Conservation (phyloP, 2,113 vertebrate species). For the Labeo catla region DNA sequence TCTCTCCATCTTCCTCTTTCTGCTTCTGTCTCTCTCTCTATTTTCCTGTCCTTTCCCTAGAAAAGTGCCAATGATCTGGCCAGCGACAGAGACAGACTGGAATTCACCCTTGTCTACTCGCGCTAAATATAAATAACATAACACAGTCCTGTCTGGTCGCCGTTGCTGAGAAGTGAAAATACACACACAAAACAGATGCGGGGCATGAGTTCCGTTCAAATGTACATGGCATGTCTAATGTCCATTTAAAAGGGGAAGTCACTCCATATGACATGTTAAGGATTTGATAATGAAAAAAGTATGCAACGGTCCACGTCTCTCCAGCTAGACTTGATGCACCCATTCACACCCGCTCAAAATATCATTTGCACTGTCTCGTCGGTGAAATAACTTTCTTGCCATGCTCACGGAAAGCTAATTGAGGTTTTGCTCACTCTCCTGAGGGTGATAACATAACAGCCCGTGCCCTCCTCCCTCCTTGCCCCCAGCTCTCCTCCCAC, state of each 20-base stretch:
- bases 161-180: constrained; percentile 15
- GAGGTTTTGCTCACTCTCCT: constrained; percentile 60
- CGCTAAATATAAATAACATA: constrained; percentile 75
- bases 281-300: constrained; percentile 33
- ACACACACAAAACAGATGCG: background rate
- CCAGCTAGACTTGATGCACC: constrained; percentile 57
- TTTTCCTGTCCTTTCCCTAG: constrained; percentile 31
- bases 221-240: constrained; percentile 24
- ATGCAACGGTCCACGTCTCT: constrained; percentile 34
- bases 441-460: constrained; percentile 65
- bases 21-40: constrained; percentile 35
- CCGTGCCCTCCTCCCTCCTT: constrained; percentile 45
- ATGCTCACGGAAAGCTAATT: constrained; percentile 64
- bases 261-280: constrained; percentile 29
- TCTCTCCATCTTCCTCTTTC: constrained; percentile 31
- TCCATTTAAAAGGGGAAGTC: background rate
- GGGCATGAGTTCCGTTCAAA: background rate
- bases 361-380: constrained; percentile 64
- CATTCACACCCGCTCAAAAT: constrained; percentile 64
- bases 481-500: constrained; percentile 48
- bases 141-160: constrained; percentile 57
- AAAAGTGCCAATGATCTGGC: constrained; percentile 62
- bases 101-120: constrained; percentile 70
- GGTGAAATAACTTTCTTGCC: constrained; percentile 63
- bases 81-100: constrained; percentile 70